These are phyloP conservation scores for Phyllopteryx taeniolatus DNA, from an alignment of 2,113 vertebrate genomes.

Conservation along the genomic window DNA sequence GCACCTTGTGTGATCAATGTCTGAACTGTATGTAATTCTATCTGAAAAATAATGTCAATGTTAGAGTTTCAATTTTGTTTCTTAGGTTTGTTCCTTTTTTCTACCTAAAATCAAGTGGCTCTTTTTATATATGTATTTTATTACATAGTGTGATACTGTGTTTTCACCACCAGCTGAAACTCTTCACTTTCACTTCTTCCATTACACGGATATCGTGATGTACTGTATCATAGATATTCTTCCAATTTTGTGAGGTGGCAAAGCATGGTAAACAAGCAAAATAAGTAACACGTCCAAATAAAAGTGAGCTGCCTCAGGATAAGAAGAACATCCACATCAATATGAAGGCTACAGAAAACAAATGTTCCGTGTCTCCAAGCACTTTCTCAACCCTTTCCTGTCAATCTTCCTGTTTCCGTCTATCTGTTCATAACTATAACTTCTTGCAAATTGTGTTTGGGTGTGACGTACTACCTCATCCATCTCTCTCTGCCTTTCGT, in stretches of 20 bases:
- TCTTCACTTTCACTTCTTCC: background rate
- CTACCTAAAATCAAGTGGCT: background rate
- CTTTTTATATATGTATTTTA: background rate
- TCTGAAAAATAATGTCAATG: background rate
- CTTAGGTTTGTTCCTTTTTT: background rate
- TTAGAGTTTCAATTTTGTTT: background rate
- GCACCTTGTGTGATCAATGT: too few species aligned
- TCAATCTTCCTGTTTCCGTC: constrained; percentile 24
- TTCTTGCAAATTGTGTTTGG: constrained; percentile 20
- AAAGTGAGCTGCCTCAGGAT: constrained; percentile 16
- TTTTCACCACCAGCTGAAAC: background rate
- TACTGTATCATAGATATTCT: background rate
- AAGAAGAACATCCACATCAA: constrained; percentile 1
- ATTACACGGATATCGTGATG: background rate
- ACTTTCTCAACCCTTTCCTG: constrained; percentile 23
- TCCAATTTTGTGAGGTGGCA: background rate
- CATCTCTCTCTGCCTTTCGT: constrained; percentile 70
- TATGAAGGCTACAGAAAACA: constrained; percentile 35
- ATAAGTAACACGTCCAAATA: background rate
- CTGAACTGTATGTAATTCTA: background rate
- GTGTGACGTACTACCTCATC: constrained; percentile 60
- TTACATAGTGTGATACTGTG: background rate
- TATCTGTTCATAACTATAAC: constrained; percentile 22
- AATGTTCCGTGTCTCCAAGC: constrained; percentile 20
- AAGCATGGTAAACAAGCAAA: background rate